Evolutionary conservation across 2,797 vertebrate genomes (phyloP), one percentile per base, ranked within the genome.

Genomic region (Pitangus sulphuratus): DNA sequence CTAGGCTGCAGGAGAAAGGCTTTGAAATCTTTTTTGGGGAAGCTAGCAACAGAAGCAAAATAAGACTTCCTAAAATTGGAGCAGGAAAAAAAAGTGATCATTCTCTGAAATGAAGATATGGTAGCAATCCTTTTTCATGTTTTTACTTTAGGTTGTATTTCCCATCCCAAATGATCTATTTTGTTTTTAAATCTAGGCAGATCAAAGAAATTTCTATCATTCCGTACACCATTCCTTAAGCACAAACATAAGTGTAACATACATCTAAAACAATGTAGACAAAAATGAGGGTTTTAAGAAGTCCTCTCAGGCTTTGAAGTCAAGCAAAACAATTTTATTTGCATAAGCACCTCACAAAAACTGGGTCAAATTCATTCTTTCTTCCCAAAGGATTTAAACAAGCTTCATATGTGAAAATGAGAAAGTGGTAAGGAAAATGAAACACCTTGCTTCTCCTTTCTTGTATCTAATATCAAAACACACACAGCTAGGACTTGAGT

Each of bases 241-340:
- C 50, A 84, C 22, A 86, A 74, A 77, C 21, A 15, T 35, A 83
- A 75, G 48, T 40, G 22, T 48, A 92, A 91, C 53, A 83, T 25
- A 11, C 65, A 95, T 56, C 28, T 86, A 37, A 79, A 90, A 74
- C 62, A 78, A 82, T 20, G 28, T 51, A 65, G 22, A 89, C 5
- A 84, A 93, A 91, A 95, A 33, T 15, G 1, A 91, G 24, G 15
- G 16, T 3, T 84, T 91, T 78, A 54, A 71, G 54, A 92, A 76
- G 61, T 58, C 39, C 19, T 72, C 39, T 90, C 44, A 82, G 42
- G 33, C 93, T 97, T 91, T 95, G 93, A 96, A 95, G 93, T 91
- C 48, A 87, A 81, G n/a, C 22, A 82, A 90, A 91, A 47, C 62
- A 89, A 66, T 74, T 87, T 93, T 69, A 89, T 84, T 96, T 94